These are phyloP conservation scores for Drosophila equinoxialis DNA, from an alignment of 1,140 invertebrate genomes.

Conservation along the genomic window DNA sequence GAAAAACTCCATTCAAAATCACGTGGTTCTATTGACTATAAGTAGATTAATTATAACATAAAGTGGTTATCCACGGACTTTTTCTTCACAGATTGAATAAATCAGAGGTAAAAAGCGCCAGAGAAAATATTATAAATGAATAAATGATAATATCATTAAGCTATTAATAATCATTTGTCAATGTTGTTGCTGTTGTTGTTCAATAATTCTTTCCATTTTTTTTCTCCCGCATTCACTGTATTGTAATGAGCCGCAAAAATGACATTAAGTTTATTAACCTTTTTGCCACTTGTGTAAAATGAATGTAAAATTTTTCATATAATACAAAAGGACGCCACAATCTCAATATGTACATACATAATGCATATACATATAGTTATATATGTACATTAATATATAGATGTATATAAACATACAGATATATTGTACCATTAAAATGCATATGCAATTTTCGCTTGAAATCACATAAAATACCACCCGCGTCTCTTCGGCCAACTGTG, in stretches of 20 bases:
- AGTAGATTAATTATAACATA: slow-evolving; percentile 60
- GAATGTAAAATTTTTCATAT: slow-evolving; percentile 54
- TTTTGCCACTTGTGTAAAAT: slow-evolving; percentile 58
- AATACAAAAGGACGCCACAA: slow-evolving; percentile 45
- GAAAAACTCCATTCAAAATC: slow-evolving; percentile 8
- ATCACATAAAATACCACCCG: slow-evolving; percentile 11
- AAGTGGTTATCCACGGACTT: slow-evolving; percentile 12
- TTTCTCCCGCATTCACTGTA: not conserved
- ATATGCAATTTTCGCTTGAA: slow-evolving; percentile 34
- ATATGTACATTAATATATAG: not conserved
- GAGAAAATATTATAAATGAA: slow-evolving; percentile 59
- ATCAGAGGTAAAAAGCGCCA: slow-evolving; percentile 32
- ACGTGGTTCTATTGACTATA: slow-evolving; percentile 16
- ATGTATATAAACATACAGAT: not conserved
- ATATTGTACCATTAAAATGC: slow-evolving; percentile 36
- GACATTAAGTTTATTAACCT: slow-evolving; percentile 77
- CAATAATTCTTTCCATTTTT: slow-evolving; percentile 18
- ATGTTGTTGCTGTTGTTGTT: slow-evolving; percentile 11
- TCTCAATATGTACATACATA: not conserved
- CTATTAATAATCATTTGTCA: slow-evolving; percentile 80
- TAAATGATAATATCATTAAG: slow-evolving; percentile 78
- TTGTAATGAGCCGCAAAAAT: slow-evolving; percentile 43
- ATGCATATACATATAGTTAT: not conserved
- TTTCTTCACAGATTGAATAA: slow-evolving; percentile 45
- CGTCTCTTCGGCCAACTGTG: not conserved